Conservation (phyloP, 2,888 invertebrate genomes). For the Drosophila tanythrix region DNA sequence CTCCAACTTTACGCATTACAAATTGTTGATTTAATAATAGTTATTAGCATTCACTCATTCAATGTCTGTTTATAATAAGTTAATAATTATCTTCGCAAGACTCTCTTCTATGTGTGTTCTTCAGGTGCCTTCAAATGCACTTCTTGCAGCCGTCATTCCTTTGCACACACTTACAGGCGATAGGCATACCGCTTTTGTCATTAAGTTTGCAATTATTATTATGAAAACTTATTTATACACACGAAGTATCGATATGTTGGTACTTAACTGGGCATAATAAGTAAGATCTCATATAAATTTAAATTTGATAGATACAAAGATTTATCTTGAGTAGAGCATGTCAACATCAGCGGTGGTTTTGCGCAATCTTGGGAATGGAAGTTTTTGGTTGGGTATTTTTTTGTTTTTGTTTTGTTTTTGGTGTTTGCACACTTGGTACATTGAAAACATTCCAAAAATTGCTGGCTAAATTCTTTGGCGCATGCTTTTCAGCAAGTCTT, state of each 20-base stretch:
- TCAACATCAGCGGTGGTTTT: slow-evolving; percentile 4
- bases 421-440: slow-evolving; percentile 72
- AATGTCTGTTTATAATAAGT: neutral
- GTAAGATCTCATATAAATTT: neutral
- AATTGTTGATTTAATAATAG: neutral
- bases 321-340: slow-evolving; percentile 9
- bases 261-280: neutral
- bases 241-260: too few relatives aligned
- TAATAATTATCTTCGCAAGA: slow-evolving; percentile 2
- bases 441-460: slow-evolving; percentile 79
- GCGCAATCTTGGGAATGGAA: slow-evolving; percentile 15
- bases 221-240: neutral
- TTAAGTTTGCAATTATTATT: neutral
- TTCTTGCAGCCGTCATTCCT: slow-evolving; percentile 6
- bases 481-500: slow-evolving; percentile 73
- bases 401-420: slow-evolving; percentile 49
- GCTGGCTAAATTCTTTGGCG: slow-evolving; percentile 78
- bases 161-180: slow-evolving; percentile 1
- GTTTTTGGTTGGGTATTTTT: slow-evolving; percentile 43
- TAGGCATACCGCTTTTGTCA: neutral
- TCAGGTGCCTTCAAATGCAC: slow-evolving; percentile 5
- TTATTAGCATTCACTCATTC: neutral
- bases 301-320: neutral
- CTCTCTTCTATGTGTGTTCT: neutral
- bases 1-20: neutral